phyloP scores from a whole-genome alignment of 2,113 vertebrate species.

The Phylloscopus trochiloides region DNA sequence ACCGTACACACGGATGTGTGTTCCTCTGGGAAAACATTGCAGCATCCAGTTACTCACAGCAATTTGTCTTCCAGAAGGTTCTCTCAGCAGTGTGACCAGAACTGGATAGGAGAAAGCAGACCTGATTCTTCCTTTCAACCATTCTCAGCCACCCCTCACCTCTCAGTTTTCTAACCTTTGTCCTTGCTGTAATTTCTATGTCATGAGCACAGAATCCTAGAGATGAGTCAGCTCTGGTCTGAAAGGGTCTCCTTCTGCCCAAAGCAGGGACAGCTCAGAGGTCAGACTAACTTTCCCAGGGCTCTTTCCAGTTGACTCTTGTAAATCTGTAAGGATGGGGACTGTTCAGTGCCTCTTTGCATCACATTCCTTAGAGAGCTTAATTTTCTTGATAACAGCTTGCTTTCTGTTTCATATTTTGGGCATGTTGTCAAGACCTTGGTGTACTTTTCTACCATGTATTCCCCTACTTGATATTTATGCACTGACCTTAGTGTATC shows the following conservation, averaged over 20 bases:
- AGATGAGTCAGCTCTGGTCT: background rate
- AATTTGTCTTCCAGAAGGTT: background rate
- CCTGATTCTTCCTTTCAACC: background rate
- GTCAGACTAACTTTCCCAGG: background rate
- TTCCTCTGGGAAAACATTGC: background rate
- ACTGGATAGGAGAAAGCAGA: background rate
- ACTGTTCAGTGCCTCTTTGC: background rate
- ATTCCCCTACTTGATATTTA: background rate
- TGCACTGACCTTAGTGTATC: background rate
- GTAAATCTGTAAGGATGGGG: background rate
- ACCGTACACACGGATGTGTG: accelerated
- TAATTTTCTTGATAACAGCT: background rate
- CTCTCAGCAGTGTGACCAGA: background rate
- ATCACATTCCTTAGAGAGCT: background rate
- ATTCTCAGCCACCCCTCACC: accelerated
- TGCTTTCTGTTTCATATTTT: background rate
- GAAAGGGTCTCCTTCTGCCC: background rate
- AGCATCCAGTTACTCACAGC: accelerated
- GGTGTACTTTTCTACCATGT: background rate
- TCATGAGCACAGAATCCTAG: background rate
- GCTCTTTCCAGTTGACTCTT: background rate
- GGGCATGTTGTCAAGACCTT: background rate
- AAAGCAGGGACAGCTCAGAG: background rate
- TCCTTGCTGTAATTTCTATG: background rate
- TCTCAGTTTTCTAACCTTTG: background rate